Base-by-base conservation (phyloP, 2,888 invertebrate genomes). In the Eumerus sabulonum region DNA sequence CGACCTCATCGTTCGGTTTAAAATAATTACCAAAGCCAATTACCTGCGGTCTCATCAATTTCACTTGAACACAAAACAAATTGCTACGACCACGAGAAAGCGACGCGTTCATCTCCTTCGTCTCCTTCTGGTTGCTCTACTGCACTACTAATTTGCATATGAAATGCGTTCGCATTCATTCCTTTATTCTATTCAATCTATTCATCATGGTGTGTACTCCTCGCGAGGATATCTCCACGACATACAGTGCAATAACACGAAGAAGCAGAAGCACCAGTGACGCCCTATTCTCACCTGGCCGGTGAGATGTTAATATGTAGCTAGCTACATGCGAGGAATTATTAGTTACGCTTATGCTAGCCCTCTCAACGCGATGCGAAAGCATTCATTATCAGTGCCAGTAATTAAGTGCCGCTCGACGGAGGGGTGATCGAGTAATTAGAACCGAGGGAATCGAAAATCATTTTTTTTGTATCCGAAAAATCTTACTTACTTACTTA, bases 11-110 rank as follows among this genome's bases (percentile, higher is more conserved):
- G 67, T 59, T 59, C 68, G 79, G 68, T 74, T 27, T 79, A 64
- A 74, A 74, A 74, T 79, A 74, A 79, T 79, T 79, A 79, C 70
- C 70, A 70, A 74, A 74, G 60, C 68, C 79, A 79, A 79, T 79
- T 79, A 79, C 48, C 68, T 68, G 79, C 64, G 68, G 74, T 70
- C 74, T 79, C 79, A 66, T 79, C 79, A 79, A 79, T 79, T 79
- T 74, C 74, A 74, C 74, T 70, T 74, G 79, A 79, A 63, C 79
- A 68, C 73, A 79, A 56, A 68, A 74, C 79, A 74, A 74, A 79
- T 79, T 74, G 79, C 79, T 50, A 60, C 64, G 63, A 60, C 79
- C 73, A 59, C 50, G 62, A 71, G 68, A 68, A 38, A 51, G 18
- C 54, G 63, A 45, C 47, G 44, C 67, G 17, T 9, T 36, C 36